Conservation (phyloP, 2,888 invertebrate genomes). For the Acanthococcus lagerstroemiae region DNA sequence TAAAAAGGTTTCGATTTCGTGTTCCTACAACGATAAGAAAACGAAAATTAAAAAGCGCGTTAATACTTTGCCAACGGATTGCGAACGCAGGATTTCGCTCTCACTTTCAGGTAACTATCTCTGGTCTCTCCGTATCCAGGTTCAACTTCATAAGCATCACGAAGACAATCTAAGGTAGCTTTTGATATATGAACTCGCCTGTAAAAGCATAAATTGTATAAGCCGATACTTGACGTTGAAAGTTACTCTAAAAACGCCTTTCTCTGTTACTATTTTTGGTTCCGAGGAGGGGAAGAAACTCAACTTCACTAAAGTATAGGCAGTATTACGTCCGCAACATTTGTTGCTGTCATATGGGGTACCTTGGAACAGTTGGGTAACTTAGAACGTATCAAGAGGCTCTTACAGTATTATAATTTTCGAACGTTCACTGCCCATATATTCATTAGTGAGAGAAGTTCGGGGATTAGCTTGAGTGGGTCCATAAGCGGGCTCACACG, state of each 20-base stretch:
- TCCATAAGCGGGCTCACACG: no score
- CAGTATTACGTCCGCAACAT: not conserved
- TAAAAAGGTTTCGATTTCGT: constrained; percentile 77
- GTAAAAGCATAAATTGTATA: constrained; percentile 36
- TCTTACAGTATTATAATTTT: no score
- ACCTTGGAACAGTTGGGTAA: no score
- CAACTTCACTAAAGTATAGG: not conserved
- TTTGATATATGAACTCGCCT: constrained; percentile 94
- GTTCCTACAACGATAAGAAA: constrained; percentile 46
- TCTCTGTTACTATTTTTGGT: no score
- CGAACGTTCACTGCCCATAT: no score
- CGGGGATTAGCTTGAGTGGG: no score
- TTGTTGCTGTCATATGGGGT: no score
- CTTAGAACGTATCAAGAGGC: no score
- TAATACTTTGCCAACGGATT: not conserved
- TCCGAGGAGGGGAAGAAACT: no score
- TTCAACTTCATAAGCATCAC: constrained; percentile 86
- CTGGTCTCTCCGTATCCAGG: constrained; percentile 77
- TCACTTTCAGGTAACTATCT: constrained; percentile 63
- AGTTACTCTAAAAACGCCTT: no score
- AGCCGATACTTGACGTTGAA: no score
- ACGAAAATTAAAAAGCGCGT: not conserved
- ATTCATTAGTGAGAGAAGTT: no score
- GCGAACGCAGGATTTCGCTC: not conserved
- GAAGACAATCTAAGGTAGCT: constrained; percentile 72